phyloP scores from a whole-genome alignment of 2,888 invertebrate species.

The Agriopis marginaria region DNA sequence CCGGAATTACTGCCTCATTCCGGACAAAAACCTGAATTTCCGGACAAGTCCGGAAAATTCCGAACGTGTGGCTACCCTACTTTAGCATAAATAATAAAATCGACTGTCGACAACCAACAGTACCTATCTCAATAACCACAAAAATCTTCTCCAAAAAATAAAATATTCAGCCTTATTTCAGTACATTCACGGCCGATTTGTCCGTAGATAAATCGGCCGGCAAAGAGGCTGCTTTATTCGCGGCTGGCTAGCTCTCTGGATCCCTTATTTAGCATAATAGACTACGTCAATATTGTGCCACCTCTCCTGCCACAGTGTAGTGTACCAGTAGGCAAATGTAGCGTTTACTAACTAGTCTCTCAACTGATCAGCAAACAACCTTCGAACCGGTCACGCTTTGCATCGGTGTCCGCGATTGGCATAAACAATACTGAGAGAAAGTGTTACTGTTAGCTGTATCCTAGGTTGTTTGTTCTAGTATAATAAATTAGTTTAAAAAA shows the following conservation, averaged over 20 bases:
- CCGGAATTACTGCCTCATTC: too few relatives aligned
- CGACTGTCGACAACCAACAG: neutral
- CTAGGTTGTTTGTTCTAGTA: too few relatives aligned
- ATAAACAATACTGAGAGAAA: too few relatives aligned
- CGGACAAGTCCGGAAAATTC: too few relatives aligned
- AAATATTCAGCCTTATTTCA: conserved; percentile 16
- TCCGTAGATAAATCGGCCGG: conserved; percentile 20
- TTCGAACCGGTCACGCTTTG: too few relatives aligned
- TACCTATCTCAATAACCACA: neutral
- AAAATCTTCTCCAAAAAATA: conserved; percentile 2
- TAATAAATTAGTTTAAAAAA: too few relatives aligned
- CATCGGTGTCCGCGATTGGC: too few relatives aligned
- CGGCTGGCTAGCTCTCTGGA: conserved; percentile 4
- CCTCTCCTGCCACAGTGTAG: neutral
- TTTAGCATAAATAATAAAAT: neutral
- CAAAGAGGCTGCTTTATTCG: conserved; percentile 15
- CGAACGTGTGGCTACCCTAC: too few relatives aligned
- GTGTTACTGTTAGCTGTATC: too few relatives aligned
- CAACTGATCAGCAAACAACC: too few relatives aligned
- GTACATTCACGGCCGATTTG: conserved; percentile 17
- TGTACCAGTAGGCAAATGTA: neutral
- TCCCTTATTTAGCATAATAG: conserved; percentile 32
- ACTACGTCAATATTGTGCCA: conserved; percentile 27
- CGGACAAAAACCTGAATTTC: too few relatives aligned
- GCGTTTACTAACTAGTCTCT: too few relatives aligned